Evolutionary conservation across 2,113 vertebrate genomes (phyloP).

Genomic region (Alethe diademata): DNA sequence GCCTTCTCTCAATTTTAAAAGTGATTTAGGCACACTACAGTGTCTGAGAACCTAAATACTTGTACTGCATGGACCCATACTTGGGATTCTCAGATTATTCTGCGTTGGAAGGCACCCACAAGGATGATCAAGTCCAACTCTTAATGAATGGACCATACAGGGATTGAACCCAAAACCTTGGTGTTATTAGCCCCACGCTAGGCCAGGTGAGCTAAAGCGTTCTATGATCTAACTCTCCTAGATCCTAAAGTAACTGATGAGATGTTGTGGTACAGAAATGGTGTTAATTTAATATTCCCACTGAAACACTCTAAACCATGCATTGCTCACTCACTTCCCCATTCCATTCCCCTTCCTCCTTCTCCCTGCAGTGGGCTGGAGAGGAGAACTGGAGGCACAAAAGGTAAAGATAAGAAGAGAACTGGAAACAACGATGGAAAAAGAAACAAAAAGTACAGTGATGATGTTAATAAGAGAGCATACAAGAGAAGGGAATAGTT

Average conservation of each 20-base stretch:
- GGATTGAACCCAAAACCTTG: not conserved
- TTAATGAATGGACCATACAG: not conserved
- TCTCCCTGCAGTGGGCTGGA: not conserved
- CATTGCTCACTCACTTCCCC: accelerated
- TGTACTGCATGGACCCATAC: not conserved
- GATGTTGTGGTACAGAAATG: not conserved
- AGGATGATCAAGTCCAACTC: not conserved
- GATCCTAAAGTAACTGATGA: not conserved
- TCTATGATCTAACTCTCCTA: not conserved
- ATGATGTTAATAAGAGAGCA: too few species aligned
- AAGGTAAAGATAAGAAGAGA: not conserved
- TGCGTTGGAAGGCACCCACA: not conserved
- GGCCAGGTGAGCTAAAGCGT: not conserved
- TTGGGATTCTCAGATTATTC: not conserved
- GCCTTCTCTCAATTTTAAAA: not conserved
- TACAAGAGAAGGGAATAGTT: accelerated
- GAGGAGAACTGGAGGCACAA: not conserved
- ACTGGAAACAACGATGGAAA: not conserved
- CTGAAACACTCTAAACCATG: not conserved
- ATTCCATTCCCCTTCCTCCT: not conserved
- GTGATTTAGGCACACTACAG: not conserved
- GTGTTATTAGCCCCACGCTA: not conserved
- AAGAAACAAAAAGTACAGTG: not conserved
- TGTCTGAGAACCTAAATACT: not conserved
- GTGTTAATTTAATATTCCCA: not conserved